Evolutionary conservation across 2,113 vertebrate species (phyloP), one percentile per base, ranked within the genome.

Genomic region (Poecile atricapillus): DNA sequence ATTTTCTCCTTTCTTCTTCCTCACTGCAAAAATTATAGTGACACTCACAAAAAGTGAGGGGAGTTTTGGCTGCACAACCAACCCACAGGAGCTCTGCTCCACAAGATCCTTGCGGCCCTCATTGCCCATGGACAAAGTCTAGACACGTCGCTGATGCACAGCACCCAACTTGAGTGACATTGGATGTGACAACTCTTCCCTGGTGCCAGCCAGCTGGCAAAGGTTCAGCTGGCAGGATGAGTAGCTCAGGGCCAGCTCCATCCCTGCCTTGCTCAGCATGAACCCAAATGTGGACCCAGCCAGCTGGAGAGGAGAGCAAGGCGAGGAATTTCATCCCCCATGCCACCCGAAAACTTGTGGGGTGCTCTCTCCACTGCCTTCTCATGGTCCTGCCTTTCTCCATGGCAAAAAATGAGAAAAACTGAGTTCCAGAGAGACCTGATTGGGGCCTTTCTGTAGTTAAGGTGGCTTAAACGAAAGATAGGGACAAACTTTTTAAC

Each of bases 321-420:
- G 22, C 0, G 0, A 35, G 39, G 55, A 28, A 60, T 86, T 77
- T 1, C 0, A 9, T 27, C 33, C 6, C 16, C 15, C 3, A 0
- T 55, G 53, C 28, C 31, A 41, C 24, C 17, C 3, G 0, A 23
- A 9, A 39, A 15, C 10, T 23, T 39, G 19, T 8, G 12, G 27
- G 8, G 11, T 17, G 23, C 7, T 56, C 31, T 52, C 9, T 53
- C 31, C 37, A 2, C 30, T 49, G 30, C 31, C 44, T 60, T 56
- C 56, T 85, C 16, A 4, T 28, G 41, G 13, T 49, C 19, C 41
- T 87, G 58, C 33, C 17, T 31, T 82, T 44, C 58, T 53, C 28
- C 5, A 0, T 5, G 31, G 46, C 35, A 89, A 71, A 87, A 87
- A 27, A 2, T 9, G 25, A 37, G 35, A 7, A 41, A 69, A 63